phyloP scores from a whole-genome alignment of 2,888 invertebrate genomes.

The Brenthis daphne region DNA sequence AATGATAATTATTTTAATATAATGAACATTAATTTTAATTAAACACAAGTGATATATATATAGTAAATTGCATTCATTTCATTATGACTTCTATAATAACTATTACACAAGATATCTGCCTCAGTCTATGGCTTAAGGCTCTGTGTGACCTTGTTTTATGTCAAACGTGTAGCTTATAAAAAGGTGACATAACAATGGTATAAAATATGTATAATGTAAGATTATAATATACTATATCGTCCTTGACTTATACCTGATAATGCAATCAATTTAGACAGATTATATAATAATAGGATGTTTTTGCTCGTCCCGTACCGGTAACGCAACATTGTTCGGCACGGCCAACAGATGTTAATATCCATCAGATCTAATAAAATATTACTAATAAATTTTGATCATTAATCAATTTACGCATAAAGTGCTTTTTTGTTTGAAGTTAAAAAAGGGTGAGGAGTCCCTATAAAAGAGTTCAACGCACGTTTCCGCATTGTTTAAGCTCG shows the following conservation, averaged over 20 bases:
- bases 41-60: no score
- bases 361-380: conserved; percentile 57
- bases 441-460: conserved; percentile 58
- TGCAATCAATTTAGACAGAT: conserved; percentile 3
- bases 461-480: conserved; percentile 82
- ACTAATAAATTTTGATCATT: conserved; percentile 53
- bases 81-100: no score
- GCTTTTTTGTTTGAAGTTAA: conserved; percentile 40
- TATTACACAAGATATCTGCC: background rate
- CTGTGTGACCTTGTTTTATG: background rate
- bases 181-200: conserved; percentile 4
- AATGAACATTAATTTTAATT: no score
- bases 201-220: background rate
- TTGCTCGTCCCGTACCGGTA: conserved; percentile 48
- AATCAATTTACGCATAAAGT: conserved; percentile 53
- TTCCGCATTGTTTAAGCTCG: conserved; percentile 64
- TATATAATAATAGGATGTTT: conserved; percentile 38
- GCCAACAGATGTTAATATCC: conserved; percentile 50
- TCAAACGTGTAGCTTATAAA: background rate
- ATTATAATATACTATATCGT: background rate
- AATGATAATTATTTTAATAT: no score
- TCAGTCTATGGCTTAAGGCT: background rate
- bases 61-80: no score
- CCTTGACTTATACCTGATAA: conserved; percentile 13
- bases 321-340: conserved; percentile 58